These are phyloP conservation scores for Stichopus chloronotus DNA, from an alignment of 35 echinoderm and acorn worm genomes.

Conservation along the genomic window DNA sequence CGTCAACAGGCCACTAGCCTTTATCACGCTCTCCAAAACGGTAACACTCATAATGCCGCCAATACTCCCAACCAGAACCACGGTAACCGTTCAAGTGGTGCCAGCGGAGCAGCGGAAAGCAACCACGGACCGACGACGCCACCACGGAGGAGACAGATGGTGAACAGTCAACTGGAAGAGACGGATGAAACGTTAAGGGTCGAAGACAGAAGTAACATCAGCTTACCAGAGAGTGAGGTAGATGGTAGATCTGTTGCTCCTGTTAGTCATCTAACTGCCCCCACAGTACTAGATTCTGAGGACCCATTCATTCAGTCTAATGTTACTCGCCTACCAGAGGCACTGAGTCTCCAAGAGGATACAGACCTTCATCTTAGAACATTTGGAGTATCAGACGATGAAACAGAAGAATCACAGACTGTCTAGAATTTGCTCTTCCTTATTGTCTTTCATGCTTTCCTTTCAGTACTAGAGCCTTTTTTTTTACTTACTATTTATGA, in stretches of 20 bases:
- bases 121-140: neutral
- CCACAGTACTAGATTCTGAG: slow-evolving; percentile 39
- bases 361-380: slow-evolving; percentile 46
- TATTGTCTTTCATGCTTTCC: slow-evolving; percentile 38
- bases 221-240: neutral
- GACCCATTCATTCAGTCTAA: slow-evolving; percentile 39
- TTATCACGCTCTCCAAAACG: slow-evolving; percentile 39
- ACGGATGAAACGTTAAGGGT: neutral
- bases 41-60: slow-evolving; percentile 11
- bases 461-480: slow-evolving; percentile 56
- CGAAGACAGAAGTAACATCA: neutral
- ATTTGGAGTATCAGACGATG: neutral
- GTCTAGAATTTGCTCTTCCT: slow-evolving; percentile 22
- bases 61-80: neutral
- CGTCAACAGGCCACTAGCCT: slow-evolving; percentile 51
- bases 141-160: slow-evolving; percentile 4
- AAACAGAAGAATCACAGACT: slow-evolving; percentile 22
- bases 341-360: slow-evolving; percentile 3
- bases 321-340: slow-evolving; percentile 16
- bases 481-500: slow-evolving; percentile 58
- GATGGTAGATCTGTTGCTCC: slow-evolving; percentile 24
- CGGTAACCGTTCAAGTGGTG: neutral
- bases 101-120: neutral
- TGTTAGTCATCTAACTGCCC: neutral
- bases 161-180: slow-evolving; percentile 16